Percentiles rank a stretch among this genome's conserved stretches.
Evolutionary conservation across 2,797 vertebrate genomes (phyloP).

Genomic region (Girardinus metallicus): DNA sequence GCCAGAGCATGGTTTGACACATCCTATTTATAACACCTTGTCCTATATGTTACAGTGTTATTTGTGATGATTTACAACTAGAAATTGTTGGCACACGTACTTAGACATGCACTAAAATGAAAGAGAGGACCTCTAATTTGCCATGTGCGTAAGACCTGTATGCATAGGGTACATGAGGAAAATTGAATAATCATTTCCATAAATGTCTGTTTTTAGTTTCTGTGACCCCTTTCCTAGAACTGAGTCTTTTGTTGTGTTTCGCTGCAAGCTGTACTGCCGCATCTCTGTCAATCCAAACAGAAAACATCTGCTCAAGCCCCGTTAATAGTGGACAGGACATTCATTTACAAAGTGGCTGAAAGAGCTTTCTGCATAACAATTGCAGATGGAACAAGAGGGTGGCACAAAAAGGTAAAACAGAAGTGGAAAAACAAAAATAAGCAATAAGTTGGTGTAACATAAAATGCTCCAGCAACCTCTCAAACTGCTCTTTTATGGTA

Average conservation of each 20-base stretch:
- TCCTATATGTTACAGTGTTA: constrained; percentile 75
- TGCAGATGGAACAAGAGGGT: constrained; percentile 48
- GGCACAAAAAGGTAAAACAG: neutral
- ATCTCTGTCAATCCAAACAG: constrained; percentile 72
- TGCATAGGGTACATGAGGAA: constrained; percentile 62
- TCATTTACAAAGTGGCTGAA: constrained; percentile 73
- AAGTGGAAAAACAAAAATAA: neutral
- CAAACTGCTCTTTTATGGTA: neutral
- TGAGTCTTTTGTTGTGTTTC: constrained; percentile 65
- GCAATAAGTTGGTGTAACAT: constrained; percentile 55
- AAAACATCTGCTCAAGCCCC: constrained; percentile 79
- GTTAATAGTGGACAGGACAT: constrained; percentile 76
- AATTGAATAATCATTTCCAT: constrained; percentile 77
- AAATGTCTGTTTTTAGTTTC: constrained; percentile 71
- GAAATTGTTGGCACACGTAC: constrained; percentile 61
- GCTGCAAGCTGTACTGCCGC: constrained; percentile 70
- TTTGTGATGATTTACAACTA: constrained; percentile 74
- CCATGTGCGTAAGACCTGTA: constrained; percentile 71
- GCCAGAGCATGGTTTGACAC: constrained; percentile 82
- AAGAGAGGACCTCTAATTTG: constrained; percentile 80
- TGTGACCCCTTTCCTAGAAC: constrained; percentile 23
- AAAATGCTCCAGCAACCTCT: constrained; percentile 76
- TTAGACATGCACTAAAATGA: constrained; percentile 60
- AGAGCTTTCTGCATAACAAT: constrained; percentile 61
- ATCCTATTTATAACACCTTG: constrained; percentile 95